These are phyloP conservation scores for Oreohelix idahoensis DNA, from an alignment of 1,140 invertebrate species.

Conservation along the genomic window DNA sequence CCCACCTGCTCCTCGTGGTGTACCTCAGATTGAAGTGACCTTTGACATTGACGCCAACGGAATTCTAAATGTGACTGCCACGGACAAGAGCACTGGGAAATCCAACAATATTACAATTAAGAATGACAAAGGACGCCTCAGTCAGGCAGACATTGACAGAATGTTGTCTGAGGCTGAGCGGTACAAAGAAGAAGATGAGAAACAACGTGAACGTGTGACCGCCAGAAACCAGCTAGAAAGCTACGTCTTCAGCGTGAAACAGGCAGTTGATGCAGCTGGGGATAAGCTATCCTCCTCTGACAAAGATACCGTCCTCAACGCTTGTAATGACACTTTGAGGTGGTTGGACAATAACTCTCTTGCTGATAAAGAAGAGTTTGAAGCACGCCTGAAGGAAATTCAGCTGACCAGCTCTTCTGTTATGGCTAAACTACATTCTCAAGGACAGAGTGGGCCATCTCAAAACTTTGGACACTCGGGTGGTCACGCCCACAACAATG, in stretches of 20 bases:
- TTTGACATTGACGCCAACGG: slow-evolving; percentile 5
- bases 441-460: slow-evolving; percentile 45
- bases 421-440: slow-evolving; percentile 62
- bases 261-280: slow-evolving; percentile 67
- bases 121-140: slow-evolving; percentile 51
- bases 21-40: slow-evolving; percentile 77
- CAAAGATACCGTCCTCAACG: slow-evolving; percentile 76
- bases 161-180: slow-evolving; percentile 77
- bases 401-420: slow-evolving; percentile 65
- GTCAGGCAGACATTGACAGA: slow-evolving; percentile 75
- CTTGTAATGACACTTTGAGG: slow-evolving; percentile 70
- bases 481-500: not conserved
- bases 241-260: slow-evolving; percentile 79
- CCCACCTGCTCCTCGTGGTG: slow-evolving; percentile 72
- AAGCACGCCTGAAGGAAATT: slow-evolving; percentile 70
- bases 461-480: not conserved
- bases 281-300: slow-evolving; percentile 78
- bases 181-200: slow-evolving; percentile 74
- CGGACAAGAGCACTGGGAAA: slow-evolving; percentile 82
- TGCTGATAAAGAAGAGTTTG: slow-evolving; percentile 73
- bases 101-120: slow-evolving; percentile 83
- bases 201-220: slow-evolving; percentile 59
- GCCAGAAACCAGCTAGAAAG: slow-evolving; percentile 77
- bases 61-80: slow-evolving; percentile 75
- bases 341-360: slow-evolving; percentile 74